Percentiles rank a stretch among this genome's conserved stretches.
Conservation (phyloP, 2,888 invertebrate species). For the Acanthoscelides obtectus region DNA sequence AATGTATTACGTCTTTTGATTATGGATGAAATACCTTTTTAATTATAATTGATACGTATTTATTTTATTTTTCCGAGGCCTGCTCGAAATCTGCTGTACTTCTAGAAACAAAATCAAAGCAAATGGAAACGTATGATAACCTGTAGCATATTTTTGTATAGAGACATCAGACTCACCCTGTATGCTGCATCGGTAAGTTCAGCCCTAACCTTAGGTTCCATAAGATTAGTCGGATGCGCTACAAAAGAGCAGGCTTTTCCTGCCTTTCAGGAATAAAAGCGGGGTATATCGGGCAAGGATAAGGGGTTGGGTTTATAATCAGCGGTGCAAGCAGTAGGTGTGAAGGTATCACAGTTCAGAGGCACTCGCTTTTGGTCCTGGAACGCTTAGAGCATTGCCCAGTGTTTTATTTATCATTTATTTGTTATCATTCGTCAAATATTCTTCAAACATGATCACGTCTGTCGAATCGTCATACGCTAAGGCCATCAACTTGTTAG, state of each 20-base stretch:
- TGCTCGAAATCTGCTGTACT: no score
- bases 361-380: conserved; percentile 47
- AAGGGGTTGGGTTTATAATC: conserved; percentile 24
- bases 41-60: no score
- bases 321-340: conserved; percentile 40
- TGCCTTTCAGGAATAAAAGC: conserved; percentile 10
- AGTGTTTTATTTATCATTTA: conserved; percentile 7
- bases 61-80: no score
- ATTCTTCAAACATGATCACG: background rate
- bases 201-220: background rate
- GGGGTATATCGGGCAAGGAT: conserved; percentile 17
- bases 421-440: background rate
- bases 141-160: no score
- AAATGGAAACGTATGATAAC: no score
- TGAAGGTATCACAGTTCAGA: conserved; percentile 48
- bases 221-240: background rate
- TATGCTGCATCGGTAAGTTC: background rate
- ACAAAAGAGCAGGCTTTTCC: conserved; percentile 5
- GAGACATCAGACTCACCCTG: background rate
- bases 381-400: conserved; percentile 38
- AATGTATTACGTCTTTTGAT: no score
- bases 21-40: no score
- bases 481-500: background rate
- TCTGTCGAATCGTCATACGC: background rate
- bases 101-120: no score